A percentile compares a stretch with the other conserved stretches of the same genome.
phyloP scores from a whole-genome alignment of 2,113 vertebrate species.

The Sebastes schlegelii region DNA sequence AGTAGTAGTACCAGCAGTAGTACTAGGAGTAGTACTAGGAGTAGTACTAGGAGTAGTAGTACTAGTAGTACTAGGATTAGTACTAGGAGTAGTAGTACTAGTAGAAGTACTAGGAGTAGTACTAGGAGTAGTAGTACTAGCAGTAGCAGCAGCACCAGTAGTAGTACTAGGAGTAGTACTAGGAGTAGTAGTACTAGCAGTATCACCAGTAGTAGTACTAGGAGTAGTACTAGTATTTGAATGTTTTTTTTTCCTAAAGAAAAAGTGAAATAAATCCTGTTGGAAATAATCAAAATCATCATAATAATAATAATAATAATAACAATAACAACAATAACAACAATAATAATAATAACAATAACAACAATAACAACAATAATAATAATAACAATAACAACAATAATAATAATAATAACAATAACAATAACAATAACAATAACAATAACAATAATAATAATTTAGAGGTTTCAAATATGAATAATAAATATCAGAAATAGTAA shows the following conservation, averaged over 20 bases:
- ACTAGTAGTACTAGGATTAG: not conserved
- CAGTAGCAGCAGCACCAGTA: not conserved
- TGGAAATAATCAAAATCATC: not conserved
- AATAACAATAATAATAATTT: no score
- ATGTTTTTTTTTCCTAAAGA: no score
- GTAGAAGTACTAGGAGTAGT: not conserved
- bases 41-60: not conserved
- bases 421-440: no score
- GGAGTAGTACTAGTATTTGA: not conserved
- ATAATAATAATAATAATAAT: no score
- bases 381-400: no score
- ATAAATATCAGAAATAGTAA: not conserved
- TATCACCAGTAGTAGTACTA: not conserved
- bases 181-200: not conserved
- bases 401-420: not conserved
- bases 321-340: not conserved
- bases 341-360: no score
- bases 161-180: not conserved
- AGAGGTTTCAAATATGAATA: not conserved
- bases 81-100: not conserved
- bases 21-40: no score
- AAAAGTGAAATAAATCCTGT: not conserved
- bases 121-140: not conserved
- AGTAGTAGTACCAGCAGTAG: no score
- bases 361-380: not conserved